phyloP scores from a whole-genome alignment of 2,888 invertebrate genomes.

The Cephus sareptanus region DNA sequence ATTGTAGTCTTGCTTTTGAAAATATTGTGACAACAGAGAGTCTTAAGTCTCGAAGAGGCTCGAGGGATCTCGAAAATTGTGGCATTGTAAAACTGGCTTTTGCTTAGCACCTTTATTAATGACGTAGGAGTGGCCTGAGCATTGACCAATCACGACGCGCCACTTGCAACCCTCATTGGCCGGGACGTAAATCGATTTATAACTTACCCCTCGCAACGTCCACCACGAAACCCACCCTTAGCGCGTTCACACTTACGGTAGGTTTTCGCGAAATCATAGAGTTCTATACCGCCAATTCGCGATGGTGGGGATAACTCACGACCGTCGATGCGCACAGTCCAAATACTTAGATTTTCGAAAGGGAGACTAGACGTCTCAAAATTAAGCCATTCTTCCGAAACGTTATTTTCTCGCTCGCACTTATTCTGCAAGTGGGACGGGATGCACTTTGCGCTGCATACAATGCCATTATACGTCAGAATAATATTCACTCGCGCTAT shows the following conservation, averaged over 20 bases:
- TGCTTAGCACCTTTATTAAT: constrained; percentile 43
- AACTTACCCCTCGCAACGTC: constrained; percentile 49
- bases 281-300: constrained; percentile 58
- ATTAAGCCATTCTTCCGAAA: neutral
- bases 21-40: neutral
- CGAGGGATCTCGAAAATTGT: constrained; percentile 6
- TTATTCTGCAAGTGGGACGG: neutral
- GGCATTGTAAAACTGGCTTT: constrained; percentile 46
- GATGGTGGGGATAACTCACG: constrained; percentile 35
- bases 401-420: neutral
- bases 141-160: constrained; percentile 57
- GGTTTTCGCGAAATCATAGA: constrained; percentile 39
- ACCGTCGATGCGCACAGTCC: constrained; percentile 13
- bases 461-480: neutral
- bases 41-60: neutral
- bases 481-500: neutral
- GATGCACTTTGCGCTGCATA: neutral
- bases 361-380: constrained; percentile 6
- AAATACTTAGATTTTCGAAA: constrained; percentile 1
- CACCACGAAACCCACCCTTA: constrained; percentile 53
- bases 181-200: constrained; percentile 62
- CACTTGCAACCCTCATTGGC: constrained; percentile 62
- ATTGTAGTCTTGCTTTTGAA: neutral
- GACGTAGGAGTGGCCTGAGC: constrained; percentile 58
- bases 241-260: constrained; percentile 42